A percentile compares a stretch with the other conserved stretches of the same genome.
phyloP scores from a whole-genome alignment of 2,888 invertebrate genomes.

The Anthophora plumipes region DNA sequence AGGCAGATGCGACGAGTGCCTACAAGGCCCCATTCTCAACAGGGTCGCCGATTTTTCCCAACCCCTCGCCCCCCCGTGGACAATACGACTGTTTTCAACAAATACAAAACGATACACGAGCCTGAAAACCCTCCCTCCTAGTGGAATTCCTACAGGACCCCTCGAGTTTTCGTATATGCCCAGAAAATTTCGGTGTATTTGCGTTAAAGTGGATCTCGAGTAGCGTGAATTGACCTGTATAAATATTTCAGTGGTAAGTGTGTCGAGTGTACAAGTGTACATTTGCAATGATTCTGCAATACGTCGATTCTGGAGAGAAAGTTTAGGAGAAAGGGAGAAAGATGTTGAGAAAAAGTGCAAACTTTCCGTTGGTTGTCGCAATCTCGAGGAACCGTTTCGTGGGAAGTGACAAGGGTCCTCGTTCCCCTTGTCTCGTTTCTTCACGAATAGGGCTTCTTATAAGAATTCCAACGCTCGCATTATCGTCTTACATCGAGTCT shows the following conservation, averaged over 20 bases:
- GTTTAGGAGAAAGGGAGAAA: background rate
- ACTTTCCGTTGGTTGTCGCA: constrained; percentile 39
- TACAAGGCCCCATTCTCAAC: constrained; percentile 70
- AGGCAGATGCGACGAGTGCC: constrained; percentile 82
- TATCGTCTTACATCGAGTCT: constrained; percentile 66
- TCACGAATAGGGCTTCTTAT: constrained; percentile 63
- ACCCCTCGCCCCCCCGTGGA: constrained; percentile 64
- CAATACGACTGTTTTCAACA: constrained; percentile 75
- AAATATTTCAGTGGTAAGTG: no score
- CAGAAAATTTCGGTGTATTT: background rate
- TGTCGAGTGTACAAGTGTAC: no score
- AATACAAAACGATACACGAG: constrained; percentile 75
- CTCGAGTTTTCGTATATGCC: background rate
- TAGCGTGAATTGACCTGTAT: background rate
- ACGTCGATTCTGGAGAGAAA: background rate
- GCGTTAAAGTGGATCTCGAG: background rate
- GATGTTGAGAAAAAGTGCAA: no score
- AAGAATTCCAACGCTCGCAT: constrained; percentile 66
- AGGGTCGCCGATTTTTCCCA: constrained; percentile 73
- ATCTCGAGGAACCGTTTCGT: constrained; percentile 38
- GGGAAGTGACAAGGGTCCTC: constrained; percentile 57
- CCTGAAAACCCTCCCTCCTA: constrained; percentile 36
- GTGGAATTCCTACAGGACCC: constrained; percentile 13
- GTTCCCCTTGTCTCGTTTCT: constrained; percentile 68
- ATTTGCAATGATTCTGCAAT: no score